Conservation (phyloP, 2,888 invertebrate species). For the Campoplex capitator region DNA sequence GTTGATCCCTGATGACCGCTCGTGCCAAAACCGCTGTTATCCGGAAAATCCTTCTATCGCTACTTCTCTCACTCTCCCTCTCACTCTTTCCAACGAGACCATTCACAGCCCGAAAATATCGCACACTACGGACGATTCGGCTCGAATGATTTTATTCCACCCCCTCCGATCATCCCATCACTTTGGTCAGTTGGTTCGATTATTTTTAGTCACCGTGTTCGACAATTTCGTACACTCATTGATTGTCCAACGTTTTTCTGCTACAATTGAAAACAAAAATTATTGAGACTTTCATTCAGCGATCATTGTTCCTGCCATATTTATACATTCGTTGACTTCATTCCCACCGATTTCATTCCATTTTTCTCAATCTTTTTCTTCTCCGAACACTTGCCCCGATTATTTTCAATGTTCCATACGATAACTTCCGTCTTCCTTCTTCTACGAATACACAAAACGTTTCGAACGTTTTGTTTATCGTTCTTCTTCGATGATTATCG, state of each 20-base stretch:
- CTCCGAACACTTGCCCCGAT: background rate
- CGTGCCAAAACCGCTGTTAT: conserved; percentile 72
- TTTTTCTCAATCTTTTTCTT: too few species aligned
- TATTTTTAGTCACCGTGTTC: background rate
- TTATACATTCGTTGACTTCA: background rate
- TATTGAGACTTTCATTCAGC: background rate
- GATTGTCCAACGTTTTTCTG: background rate
- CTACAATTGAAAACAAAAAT: background rate
- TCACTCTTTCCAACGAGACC: conserved; percentile 28
- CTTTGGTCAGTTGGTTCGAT: conserved; percentile 15
- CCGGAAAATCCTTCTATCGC: conserved; percentile 64
- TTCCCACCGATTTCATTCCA: background rate
- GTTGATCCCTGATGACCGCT: conserved; percentile 81
- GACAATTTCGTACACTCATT: background rate
- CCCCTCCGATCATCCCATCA: conserved; percentile 22
- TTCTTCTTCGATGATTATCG: background rate
- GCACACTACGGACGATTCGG: conserved; percentile 8
- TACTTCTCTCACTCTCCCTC: conserved; percentile 16
- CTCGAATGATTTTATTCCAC: conserved; percentile 71
- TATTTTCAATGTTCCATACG: background rate
- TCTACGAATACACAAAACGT: background rate
- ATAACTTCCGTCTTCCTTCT: background rate
- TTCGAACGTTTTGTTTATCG: background rate
- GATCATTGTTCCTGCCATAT: background rate
- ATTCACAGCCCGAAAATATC: conserved; percentile 30